A percentile compares a stretch with the other conserved stretches of the same genome.
These are phyloP conservation scores for Trissolcus brochymenae DNA, from an alignment of 2,888 invertebrate genomes.

Conservation along the genomic window DNA sequence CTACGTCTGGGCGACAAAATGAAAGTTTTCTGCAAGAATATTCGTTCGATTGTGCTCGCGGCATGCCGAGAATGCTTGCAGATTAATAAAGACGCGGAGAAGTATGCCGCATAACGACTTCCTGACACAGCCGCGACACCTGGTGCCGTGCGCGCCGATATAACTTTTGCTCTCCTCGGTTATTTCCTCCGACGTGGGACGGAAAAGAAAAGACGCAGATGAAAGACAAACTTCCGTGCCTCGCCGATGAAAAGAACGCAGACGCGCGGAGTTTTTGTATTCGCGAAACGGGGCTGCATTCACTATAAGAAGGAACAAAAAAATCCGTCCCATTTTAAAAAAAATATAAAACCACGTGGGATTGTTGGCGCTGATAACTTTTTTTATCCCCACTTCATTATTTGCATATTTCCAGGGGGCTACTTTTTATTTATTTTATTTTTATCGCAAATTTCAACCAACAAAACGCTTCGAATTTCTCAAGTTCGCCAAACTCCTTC, in stretches of 20 bases:
- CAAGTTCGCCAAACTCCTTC: too few species aligned
- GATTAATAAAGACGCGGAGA: constrained; percentile 35
- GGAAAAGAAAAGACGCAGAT: constrained; percentile 44
- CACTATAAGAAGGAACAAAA: not conserved
- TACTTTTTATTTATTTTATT: not conserved
- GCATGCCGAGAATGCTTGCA: constrained; percentile 25
- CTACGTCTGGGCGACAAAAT: constrained; percentile 19
- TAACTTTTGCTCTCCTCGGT: constrained; percentile 37
- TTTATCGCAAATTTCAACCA: not conserved
- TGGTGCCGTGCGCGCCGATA: constrained; percentile 26
- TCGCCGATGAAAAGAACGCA: constrained; percentile 46
- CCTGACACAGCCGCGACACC: constrained; percentile 45
- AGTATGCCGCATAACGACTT: constrained; percentile 12
- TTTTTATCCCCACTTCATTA: constrained; percentile 1
- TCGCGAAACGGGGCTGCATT: constrained; percentile 31
- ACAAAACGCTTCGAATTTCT: too few species aligned
- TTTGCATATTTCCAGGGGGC: too few species aligned
- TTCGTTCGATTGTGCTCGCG: constrained; percentile 23
- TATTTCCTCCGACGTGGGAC: constrained; percentile 32
- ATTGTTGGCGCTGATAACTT: constrained; percentile 6
- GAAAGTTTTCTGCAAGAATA: constrained; percentile 33
- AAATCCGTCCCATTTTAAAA: constrained; percentile 6
- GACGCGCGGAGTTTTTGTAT: constrained; percentile 33
- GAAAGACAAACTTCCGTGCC: constrained; percentile 46
- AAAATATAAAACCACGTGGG: not conserved